phyloP scores from a whole-genome alignment of 2,113 vertebrate genomes.

The Vulpes vulpes region DNA sequence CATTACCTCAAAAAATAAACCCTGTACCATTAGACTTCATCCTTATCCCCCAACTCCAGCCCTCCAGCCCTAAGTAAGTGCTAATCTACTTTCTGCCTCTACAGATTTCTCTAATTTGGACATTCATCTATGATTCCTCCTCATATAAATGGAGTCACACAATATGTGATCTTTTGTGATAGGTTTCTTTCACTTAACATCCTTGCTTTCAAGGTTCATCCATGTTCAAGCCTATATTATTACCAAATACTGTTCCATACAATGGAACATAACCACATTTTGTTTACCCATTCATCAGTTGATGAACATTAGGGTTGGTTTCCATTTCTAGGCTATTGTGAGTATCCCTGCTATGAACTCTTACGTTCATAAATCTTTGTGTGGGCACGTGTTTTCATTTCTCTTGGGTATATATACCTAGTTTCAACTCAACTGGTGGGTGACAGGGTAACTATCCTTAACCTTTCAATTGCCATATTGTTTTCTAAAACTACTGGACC shows the following conservation, averaged over 20 bases:
- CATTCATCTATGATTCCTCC: neutral
- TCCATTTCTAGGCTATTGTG: neutral
- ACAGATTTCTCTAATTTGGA: neutral
- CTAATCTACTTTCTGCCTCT: neutral
- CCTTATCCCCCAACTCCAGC: neutral
- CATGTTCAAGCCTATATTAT: neutral
- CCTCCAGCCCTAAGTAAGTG: neutral
- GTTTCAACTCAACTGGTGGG: neutral
- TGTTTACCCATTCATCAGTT: neutral
- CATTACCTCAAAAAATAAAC: neutral
- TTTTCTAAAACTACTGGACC: neutral
- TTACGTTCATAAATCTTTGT: neutral
- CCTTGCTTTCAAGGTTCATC: neutral
- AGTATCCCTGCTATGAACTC: neutral
- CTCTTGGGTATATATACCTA: neutral
- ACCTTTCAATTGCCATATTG: neutral
- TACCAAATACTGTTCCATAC: neutral
- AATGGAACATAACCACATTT: neutral
- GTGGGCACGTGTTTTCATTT: neutral
- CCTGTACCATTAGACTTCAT: neutral
- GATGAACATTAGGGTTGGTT: neutral
- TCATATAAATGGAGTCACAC: neutral
- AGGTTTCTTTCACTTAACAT: neutral
- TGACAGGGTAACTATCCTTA: neutral
- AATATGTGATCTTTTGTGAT: neutral